phyloP scores from a whole-genome alignment of 2,888 invertebrate genomes.

The Drosophila longiperda region DNA sequence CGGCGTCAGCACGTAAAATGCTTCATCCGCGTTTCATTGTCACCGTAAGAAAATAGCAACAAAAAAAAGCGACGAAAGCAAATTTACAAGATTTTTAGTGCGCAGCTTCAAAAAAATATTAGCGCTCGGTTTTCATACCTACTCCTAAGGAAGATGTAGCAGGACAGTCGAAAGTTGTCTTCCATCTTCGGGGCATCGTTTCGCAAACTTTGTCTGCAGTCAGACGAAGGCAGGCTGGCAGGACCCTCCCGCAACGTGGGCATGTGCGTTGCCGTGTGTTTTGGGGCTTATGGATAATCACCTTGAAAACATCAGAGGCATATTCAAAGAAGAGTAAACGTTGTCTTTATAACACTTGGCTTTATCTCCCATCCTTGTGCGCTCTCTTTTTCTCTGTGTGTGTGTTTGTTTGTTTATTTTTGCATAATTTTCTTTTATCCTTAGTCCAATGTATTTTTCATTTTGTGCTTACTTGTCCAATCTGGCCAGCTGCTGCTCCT shows the following conservation, averaged over 20 bases:
- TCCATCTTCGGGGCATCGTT: conserved; percentile 61
- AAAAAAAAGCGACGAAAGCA: conserved; percentile 48
- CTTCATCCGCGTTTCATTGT: conserved; percentile 79
- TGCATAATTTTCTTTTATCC: conserved; percentile 75
- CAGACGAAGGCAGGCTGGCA: conserved; percentile 30
- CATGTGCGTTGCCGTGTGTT: conserved; percentile 22
- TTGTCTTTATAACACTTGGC: conserved; percentile 69
- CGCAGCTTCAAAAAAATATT: conserved; percentile 61
- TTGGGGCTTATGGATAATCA: conserved; percentile 75
- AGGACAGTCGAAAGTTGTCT: conserved; percentile 25
- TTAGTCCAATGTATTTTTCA: conserved; percentile 73
- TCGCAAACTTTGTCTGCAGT: conserved; percentile 72
- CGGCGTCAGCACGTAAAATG: conserved; percentile 76
- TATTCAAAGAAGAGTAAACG: conserved; percentile 34
- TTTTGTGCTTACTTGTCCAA: conserved; percentile 56
- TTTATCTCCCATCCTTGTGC: conserved; percentile 23
- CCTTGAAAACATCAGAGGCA: conserved; percentile 57
- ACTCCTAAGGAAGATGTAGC: conserved; percentile 19
- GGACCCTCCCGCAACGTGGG: background rate
- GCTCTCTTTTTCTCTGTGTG: background rate
- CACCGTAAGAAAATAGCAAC: conserved; percentile 46
- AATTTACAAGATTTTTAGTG: conserved; percentile 71
- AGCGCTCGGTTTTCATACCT: conserved; percentile 68
- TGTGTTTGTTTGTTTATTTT: conserved; percentile 62
- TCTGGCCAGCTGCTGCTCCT: conserved; percentile 26